These are phyloP conservation scores for Thamnophis elegans DNA, from an alignment of 2,797 vertebrate species.

Conservation along the genomic window DNA sequence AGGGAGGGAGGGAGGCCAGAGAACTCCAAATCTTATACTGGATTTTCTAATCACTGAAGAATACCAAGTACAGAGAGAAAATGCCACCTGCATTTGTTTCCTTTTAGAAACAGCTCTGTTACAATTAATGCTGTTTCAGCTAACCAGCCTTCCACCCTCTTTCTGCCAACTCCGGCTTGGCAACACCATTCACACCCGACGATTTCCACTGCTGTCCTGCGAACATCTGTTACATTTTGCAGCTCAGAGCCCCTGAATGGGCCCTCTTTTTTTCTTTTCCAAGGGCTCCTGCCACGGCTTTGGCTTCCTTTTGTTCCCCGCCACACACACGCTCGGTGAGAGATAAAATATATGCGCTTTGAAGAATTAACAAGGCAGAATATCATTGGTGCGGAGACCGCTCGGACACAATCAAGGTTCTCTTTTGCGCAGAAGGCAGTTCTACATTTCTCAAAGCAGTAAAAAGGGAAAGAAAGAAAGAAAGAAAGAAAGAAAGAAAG, in stretches of 20 bases:
- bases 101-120: not conserved
- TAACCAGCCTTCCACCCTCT: not conserved
- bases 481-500: no score
- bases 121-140: not conserved
- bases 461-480: not conserved
- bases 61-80: not conserved
- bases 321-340: constrained; percentile 16
- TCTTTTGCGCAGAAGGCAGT: not conserved
- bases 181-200: not conserved
- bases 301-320: constrained; percentile 31
- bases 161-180: not conserved
- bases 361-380: constrained; percentile 1
- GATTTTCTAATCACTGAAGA: not conserved
- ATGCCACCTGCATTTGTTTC: not conserved
- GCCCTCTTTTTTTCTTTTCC: fast-evolving
- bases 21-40: not conserved
- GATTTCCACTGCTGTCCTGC: constrained; percentile 14
- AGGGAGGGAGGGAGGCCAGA: not conserved
- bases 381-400: constrained; percentile 7
- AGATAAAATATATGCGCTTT: constrained; percentile 2
- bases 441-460: not conserved
- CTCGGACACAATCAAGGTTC: constrained; percentile 4
- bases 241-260: constrained; percentile 13
- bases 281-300: not conserved
- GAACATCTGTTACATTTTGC: constrained; percentile 24